Percentiles rank a stretch among this genome's conserved stretches.
These are phyloP conservation scores for Euphysa ruthae DNA, from an alignment of 30 jellyfish, hydroid and myxozoan species.

Conservation along the genomic window DNA sequence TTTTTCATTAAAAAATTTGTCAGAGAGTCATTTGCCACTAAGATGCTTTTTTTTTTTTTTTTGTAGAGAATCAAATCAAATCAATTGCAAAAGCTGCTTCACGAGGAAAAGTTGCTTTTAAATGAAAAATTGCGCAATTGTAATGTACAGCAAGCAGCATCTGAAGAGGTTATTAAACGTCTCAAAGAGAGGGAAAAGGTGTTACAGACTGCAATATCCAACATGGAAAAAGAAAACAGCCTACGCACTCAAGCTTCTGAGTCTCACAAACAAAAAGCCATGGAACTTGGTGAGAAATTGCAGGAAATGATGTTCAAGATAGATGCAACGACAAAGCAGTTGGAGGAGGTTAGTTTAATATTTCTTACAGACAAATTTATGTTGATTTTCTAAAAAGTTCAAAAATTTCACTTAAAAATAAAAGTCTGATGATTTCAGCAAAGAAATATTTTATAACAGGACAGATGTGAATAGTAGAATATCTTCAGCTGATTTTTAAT, in stretches of 20 bases:
- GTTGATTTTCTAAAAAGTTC: too few relatives aligned
- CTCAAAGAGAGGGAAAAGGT: constrained; percentile 84
- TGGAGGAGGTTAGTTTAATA: constrained; percentile 49
- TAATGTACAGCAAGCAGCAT: constrained; percentile 51
- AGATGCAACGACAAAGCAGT: constrained; percentile 58
- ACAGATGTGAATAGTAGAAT: too few relatives aligned
- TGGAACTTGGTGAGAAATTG: constrained; percentile 62
- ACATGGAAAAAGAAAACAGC: constrained; percentile 70
- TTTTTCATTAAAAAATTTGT: too few relatives aligned
- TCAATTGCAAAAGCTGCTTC: constrained; percentile 77
- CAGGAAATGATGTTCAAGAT: constrained; percentile 57
- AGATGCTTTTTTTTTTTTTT: too few relatives aligned
- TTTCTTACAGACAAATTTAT: too few relatives aligned
- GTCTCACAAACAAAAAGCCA: constrained; percentile 77
- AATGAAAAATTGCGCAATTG: constrained; percentile 53
- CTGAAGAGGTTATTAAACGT: constrained; percentile 72
- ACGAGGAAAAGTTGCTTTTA: constrained; percentile 82
- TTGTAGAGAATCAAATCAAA: constrained; percentile 81
- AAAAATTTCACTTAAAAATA: too few relatives aligned
- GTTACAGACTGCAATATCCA: constrained; percentile 63
- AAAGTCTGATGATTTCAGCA: too few relatives aligned
- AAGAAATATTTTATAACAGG: too few relatives aligned
- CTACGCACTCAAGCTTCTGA: constrained; percentile 85
- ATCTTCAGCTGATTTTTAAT: too few relatives aligned
- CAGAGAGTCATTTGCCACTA: too few relatives aligned